Evolutionary conservation across 2,888 invertebrate species (phyloP).

Genomic region (Mythimna vitellina): DNA sequence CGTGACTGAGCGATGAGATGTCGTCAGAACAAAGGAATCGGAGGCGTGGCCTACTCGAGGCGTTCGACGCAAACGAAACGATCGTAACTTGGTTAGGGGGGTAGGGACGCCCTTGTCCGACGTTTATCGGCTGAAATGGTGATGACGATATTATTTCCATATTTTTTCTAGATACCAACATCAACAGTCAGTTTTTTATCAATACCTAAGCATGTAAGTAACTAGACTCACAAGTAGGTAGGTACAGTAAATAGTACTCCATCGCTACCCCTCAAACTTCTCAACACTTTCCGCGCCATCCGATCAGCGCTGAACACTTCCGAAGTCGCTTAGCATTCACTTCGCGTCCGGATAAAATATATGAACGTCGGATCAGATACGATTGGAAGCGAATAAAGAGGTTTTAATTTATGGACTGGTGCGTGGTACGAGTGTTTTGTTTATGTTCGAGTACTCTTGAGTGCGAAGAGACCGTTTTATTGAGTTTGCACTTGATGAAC

Average conservation of each 20-base stretch:
- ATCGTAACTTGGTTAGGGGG: no score
- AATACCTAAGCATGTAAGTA: background rate
- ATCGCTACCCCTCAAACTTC: constrained; percentile 5
- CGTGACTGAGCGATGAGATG: no score
- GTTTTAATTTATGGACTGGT: constrained; percentile 59
- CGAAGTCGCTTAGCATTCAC: constrained; percentile 56
- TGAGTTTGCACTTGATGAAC: constrained; percentile 29
- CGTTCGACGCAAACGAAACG: no score
- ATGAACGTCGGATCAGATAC: constrained; percentile 59
- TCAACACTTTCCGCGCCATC: constrained; percentile 29
- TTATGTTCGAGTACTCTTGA: constrained; percentile 39
- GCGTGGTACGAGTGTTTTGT: constrained; percentile 52
- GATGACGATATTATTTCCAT: no score
- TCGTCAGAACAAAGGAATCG: no score
- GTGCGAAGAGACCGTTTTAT: constrained; percentile 42
- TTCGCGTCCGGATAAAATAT: constrained; percentile 62
- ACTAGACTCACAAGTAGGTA: background rate
- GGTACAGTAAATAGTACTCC: constrained; percentile 1
- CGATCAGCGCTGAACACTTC: constrained; percentile 32
- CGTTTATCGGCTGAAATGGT: no score
- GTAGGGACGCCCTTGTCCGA: no score
- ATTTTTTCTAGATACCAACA: background rate
- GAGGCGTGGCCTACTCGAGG: no score
- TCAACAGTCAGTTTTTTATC: background rate
- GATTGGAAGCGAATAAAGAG: constrained; percentile 58